Percentiles rank a stretch among this genome's conserved stretches.
These are phyloP conservation scores for Apis mellifera DNA, from an alignment of 1,140 invertebrate species.

Conservation along the genomic window DNA sequence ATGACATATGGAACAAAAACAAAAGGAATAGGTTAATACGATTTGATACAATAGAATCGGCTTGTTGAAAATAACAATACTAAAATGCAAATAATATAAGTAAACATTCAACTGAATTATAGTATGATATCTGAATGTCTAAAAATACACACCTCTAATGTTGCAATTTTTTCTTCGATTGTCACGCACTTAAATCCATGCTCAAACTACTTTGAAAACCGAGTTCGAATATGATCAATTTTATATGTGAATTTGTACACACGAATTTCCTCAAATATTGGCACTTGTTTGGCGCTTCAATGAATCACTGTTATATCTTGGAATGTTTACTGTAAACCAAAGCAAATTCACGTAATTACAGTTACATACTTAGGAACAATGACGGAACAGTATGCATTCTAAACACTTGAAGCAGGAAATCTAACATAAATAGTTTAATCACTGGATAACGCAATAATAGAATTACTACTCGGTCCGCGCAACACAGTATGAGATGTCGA, in stretches of 20 bases:
- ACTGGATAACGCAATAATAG: slow-evolving; percentile 31
- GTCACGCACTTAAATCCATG: slow-evolving; percentile 42
- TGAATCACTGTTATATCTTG: slow-evolving; percentile 2
- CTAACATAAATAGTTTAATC: slow-evolving; percentile 49
- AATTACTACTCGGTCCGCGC: slow-evolving; percentile 31
- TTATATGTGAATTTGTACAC: not conserved
- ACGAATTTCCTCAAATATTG: not conserved
- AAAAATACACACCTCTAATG: slow-evolving; percentile 18
- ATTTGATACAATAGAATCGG: not conserved
- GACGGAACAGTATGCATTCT: slow-evolving; percentile 35
- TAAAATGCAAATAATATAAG: not conserved
- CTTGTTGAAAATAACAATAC: not conserved
- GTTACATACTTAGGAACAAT: slow-evolving; percentile 32
- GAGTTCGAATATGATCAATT: not conserved
- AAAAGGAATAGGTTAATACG: slow-evolving; percentile 27
- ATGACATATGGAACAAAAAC: not conserved
- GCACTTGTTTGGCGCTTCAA: not conserved
- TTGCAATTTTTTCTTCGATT: not conserved
- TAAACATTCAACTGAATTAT: not conserved
- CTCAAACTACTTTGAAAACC: slow-evolving; percentile 1
- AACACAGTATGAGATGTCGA: not conserved
- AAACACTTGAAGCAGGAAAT: slow-evolving; percentile 52
- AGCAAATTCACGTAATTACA: slow-evolving; percentile 54
- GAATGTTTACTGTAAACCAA: slow-evolving; percentile 1
- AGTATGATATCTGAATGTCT: not conserved